Evolutionary conservation across 2,888 invertebrate species (phyloP).

Genomic region (Hermaeophaga mercurialis): DNA sequence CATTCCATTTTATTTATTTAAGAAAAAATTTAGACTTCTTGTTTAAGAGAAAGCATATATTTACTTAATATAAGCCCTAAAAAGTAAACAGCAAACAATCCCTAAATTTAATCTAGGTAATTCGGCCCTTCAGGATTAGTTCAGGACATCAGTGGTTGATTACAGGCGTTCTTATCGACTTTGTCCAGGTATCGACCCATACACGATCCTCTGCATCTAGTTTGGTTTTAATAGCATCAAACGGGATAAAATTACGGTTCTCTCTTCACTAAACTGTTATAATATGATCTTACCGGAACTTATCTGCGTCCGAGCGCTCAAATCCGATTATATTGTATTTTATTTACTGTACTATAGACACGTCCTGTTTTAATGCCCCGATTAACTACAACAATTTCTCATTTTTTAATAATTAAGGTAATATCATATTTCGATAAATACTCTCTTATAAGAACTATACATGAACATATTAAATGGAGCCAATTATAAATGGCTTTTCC

Average conservation of each 20-base stretch:
- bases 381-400: too few species aligned
- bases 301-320: not conserved
- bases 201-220: not conserved
- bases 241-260: not conserved
- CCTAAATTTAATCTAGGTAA: too few species aligned
- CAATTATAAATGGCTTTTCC: too few species aligned
- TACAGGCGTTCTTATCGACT: not conserved
- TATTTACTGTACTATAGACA: not conserved
- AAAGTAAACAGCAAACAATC: too few species aligned
- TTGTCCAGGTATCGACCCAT: conserved; percentile 1
- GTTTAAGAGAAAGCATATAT: too few species aligned
- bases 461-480: too few species aligned
- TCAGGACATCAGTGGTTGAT: not conserved
- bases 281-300: conserved; percentile 9
- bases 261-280: conserved; percentile 9
- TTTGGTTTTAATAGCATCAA: not conserved
- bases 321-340: conserved; percentile 14
- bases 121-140: not conserved
- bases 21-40: too few species aligned
- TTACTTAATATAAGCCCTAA: too few species aligned
- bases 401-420: too few species aligned
- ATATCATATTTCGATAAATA: too few species aligned
- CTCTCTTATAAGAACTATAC: too few species aligned
- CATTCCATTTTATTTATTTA: too few species aligned
- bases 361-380: not conserved